Base-by-base conservation (phyloP, 2,888 invertebrate species). In the Thecocarcelia acutangulata region DNA sequence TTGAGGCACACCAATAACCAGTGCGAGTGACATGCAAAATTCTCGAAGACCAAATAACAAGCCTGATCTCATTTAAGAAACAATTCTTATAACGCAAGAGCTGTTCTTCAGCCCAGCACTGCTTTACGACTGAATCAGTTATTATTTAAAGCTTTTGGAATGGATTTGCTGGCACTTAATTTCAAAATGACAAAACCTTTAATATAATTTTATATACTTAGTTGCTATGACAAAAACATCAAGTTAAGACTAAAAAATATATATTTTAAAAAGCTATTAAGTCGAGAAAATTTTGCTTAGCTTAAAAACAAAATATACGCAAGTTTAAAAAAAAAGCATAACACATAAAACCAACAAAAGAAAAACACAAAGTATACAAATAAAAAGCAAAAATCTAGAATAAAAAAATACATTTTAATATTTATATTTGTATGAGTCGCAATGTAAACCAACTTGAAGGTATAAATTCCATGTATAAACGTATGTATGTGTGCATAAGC, bases 181-280 rank as follows among this genome's bases (percentile, higher is more conserved):
- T n/a, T n/a, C n/a, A n/a, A 8, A 40, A 37, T 13, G 3, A 19
- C 37, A 58, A 46, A 37, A 40, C 3, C 6, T 17, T 11, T 42
- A 12, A 28, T 3, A 44, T 6, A 17, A 9, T 15, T 21, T 28
- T 24, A 0, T 37, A 28, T n/a, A 6, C 6, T 52, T 63, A 63
- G 33, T 19, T 13, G 17, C 42, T n/a, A 63, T 44, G 9, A 44
- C 13, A 56, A 64, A 46, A 19, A 24, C 24, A n/a, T 11, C 46
- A 11, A 40, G 40, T 56, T 46, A 48, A 37, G 64, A 64, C 56
- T 48, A 17, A 5, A 74, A 40, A 54, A 21, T 54, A n/a, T 44
- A 42, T 5, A 24, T 5, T 24, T 24, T 24, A 1, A 54, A 33
- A 44, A 13, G 63, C 3, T 54, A 52, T 64, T 48, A 48, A 48